Evolutionary conservation across 1,140 invertebrate genomes (phyloP).

Genomic region (Eupeodes corollae): DNA sequence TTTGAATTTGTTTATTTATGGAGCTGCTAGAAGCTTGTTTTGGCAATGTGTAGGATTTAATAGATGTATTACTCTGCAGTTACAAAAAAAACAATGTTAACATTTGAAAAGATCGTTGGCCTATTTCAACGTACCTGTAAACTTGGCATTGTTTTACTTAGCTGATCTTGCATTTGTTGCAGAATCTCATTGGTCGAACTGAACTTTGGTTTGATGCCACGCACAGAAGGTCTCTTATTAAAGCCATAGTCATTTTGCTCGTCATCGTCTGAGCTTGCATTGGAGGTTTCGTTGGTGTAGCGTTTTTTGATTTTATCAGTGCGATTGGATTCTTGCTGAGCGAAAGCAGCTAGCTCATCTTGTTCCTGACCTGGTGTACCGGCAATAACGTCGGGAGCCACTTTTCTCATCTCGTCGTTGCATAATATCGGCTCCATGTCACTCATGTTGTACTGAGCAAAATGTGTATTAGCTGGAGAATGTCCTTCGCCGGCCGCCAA

Average conservation of each 20-base stretch:
- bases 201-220: constrained; percentile 46
- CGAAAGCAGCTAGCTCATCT: constrained; percentile 72
- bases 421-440: constrained; percentile 46
- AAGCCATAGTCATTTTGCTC: constrained; percentile 84
- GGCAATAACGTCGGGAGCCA: constrained; percentile 62
- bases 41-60: constrained; percentile 32
- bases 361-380: constrained; percentile 52
- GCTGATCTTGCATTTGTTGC: constrained; percentile 64
- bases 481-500: constrained; percentile 43
- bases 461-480: constrained; percentile 39
- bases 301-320: constrained; percentile 70
- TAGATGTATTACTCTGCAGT: constrained; percentile 1
- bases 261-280: constrained; percentile 51
- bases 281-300: constrained; percentile 45
- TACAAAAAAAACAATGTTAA: no score
- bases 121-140: constrained; percentile 16
- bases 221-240: constrained; percentile 71
- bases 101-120: neutral
- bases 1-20: constrained; percentile 16
- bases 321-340: constrained; percentile 66
- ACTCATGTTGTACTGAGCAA: constrained; percentile 50
- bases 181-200: constrained; percentile 70
- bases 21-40: constrained; percentile 20
- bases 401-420: constrained; percentile 38
- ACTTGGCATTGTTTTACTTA: constrained; percentile 43